Conservation (phyloP, 2,113 vertebrate species). For the Xenopus laevis region DNA sequence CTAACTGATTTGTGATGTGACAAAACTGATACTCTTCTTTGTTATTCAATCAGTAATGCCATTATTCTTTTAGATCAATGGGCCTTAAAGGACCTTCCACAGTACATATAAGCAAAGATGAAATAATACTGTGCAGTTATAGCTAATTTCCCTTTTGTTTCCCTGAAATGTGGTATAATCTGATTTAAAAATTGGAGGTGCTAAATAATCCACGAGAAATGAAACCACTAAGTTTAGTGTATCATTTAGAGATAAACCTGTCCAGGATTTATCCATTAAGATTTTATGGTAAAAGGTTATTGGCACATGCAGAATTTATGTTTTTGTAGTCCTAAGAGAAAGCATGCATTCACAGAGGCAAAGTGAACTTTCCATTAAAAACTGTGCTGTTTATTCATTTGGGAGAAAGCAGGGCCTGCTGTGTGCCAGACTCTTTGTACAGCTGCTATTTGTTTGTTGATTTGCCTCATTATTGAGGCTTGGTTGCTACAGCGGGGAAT, state of each 20-base stretch:
- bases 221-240: not conserved
- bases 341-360: conserved; percentile 23
- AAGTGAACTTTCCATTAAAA: conserved; percentile 41
- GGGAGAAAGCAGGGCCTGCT: conserved; percentile 32
- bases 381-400: conserved; percentile 30
- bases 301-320: conserved; percentile 36
- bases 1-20: not conserved
- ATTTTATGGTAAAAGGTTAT: conserved; percentile 32
- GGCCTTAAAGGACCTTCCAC: not conserved
- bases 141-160: not conserved
- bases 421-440: conserved; percentile 3
- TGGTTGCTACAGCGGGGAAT: not conserved
- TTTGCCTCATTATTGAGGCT: conserved; percentile 24
- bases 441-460: conserved; percentile 26
- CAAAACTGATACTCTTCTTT: not conserved
- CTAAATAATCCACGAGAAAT: conserved; percentile 11
- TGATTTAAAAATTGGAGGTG: not conserved
- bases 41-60: not conserved
- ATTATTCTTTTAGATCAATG: not conserved
- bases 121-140: not conserved
- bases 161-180: not conserved
- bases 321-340: conserved; percentile 24
- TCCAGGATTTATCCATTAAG: conserved; percentile 35
- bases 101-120: not conserved
- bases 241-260: conserved; percentile 27